Evolutionary conservation across 2,797 vertebrate species (phyloP), one percentile per base, ranked within the genome.

Genomic region (Epinephelus malabaricus): DNA sequence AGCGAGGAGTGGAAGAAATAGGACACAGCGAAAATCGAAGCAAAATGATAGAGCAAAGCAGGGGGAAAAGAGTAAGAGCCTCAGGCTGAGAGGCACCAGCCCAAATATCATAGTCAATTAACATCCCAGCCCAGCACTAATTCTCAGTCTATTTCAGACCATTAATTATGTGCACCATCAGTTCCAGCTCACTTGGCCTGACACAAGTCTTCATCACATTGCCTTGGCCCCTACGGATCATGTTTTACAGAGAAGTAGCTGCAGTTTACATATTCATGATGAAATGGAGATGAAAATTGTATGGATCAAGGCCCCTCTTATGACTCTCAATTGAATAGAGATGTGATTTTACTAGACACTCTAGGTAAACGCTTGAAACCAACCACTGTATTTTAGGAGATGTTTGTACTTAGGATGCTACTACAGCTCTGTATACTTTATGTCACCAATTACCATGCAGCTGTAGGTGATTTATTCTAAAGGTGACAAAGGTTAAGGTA

Each of bases 71-170:
- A 87, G 83, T 86, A 56, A 78, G 86, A 86, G 91, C 94, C 94
- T 82, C 60, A 58, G 94, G 94, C 92, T 84, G 85, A 74, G 88
- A 89, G 89, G 88, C 92, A 95, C 94, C 93, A 92, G 91, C 88
- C 88, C 83, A 94, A 94, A 92, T 92, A 95, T 95, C 93, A 89
- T 92, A 92, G 93, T 94, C 94, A 95, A 95, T 96, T 95, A 96
- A 93, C 93, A 91, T 94, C 91, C 88, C 79, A 89, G 90, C 92
- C 89, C 87, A 90, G 88, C 89, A 89, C 94, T 94, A 94, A 94
- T 94, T 92, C 92, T 88, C 89, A 92, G 92, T 95, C 93, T 94
- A 94, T 95, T 95, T 94, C 89, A 88, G 91, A 94, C 87, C 92
- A 93, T 94, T 95, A 95, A 96, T 95, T 95, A 96, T 94, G 89